Base-by-base conservation (phyloP, 1,140 invertebrate species). In the Mya arenaria region DNA sequence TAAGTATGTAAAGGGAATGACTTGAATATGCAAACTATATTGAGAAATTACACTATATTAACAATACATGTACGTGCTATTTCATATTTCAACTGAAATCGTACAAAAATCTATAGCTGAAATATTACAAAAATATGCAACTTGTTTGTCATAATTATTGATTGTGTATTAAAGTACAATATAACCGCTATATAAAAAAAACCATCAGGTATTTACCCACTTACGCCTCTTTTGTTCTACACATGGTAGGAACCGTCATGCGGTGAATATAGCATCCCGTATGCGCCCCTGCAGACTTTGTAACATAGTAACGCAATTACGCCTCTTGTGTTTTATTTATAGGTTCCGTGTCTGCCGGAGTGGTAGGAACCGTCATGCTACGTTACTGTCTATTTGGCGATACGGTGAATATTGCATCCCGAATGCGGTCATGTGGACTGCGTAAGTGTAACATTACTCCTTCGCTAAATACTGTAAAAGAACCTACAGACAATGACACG, bases 341-440 rank as follows among this genome's bases (percentile, higher is more conserved):
- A 84, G 83, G 83, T 58, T 56, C 83, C 0, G 77, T 65, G 55
- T 79, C 89, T 48, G 87, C 88, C 23, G 89, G 89, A 23, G 84
- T 90, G 48, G 88, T 90, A 10, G 89, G 89, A 6, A 82, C 87
- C 37, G 83, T 86, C 41, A 90, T 89, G 88, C 85, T 89, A 4
- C 62, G 84, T n/a, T 90, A 90, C 72, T 89, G 87, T 68, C 52
- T 90, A 28, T 90, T 89, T 77, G 87, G 89, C 10, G 88, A 89
- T 72, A 87, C 89, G 4, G 88, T 90, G 17, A 89, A 89, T 60
- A 90, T 86, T 2, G 89, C 89, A 0, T 84, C 79, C 30, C 68
- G 89, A 52, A 89, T 90, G 88, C 87, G 89, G 65, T 88, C 87
- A n/a, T 89, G 80, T 28, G 85, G 88, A 44, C 48, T 75, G 32